Percentiles rank a stretch among this genome's conserved stretches.
Conservation (phyloP, 2,888 invertebrate species). For the Drosophila austrosaltans region DNA sequence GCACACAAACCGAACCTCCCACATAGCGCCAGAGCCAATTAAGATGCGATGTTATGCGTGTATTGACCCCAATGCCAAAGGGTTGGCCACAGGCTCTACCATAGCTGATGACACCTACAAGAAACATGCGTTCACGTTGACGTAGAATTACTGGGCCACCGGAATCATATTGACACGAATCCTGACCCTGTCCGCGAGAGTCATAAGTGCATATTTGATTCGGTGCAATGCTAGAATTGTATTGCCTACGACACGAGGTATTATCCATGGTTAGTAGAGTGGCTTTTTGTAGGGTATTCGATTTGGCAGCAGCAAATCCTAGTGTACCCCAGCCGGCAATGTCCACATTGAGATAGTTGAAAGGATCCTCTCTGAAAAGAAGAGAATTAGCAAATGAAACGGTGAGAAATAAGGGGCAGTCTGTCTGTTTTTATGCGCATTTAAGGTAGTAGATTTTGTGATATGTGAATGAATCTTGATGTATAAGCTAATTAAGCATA, state of each 20-base stretch:
- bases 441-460: background rate
- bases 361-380: constrained; percentile 41
- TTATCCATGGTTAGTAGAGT: constrained; percentile 80
- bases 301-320: constrained; percentile 84
- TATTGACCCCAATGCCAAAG: constrained; percentile 85
- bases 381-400: background rate
- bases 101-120: constrained; percentile 85
- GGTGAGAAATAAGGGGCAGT: background rate
- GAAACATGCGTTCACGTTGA: constrained; percentile 80
- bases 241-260: constrained; percentile 55
- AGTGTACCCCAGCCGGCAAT: constrained; percentile 85
- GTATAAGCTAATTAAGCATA: no score
- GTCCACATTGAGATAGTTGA: constrained; percentile 62
- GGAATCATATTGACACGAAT: constrained; percentile 85
- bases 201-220: constrained; percentile 76
- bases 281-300: constrained; percentile 84
- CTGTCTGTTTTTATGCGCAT: background rate
- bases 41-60: constrained; percentile 85
- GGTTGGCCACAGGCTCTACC: constrained; percentile 85
- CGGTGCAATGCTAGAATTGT: constrained; percentile 50
- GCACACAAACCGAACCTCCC: constrained; percentile 65
- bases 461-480: background rate
- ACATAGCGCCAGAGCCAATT: constrained; percentile 84
- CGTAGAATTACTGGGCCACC: constrained; percentile 85
- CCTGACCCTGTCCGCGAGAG: constrained; percentile 75